Percentiles rank a stretch among this genome's conserved stretches.
Evolutionary conservation across 2,888 invertebrate species (phyloP).

Genomic region (Griposia aprilina): DNA sequence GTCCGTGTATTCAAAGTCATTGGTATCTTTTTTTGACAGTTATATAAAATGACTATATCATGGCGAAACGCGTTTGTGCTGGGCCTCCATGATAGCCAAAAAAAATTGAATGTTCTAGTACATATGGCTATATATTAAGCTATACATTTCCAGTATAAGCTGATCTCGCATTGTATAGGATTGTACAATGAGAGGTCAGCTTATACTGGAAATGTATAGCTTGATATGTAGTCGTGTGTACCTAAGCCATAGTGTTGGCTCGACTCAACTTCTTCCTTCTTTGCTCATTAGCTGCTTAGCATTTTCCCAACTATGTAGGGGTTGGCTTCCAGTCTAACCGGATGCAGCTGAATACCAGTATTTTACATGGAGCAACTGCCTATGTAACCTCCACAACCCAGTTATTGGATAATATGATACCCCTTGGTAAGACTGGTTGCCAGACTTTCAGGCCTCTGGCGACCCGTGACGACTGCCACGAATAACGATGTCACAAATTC

Average conservation of each 20-base stretch:
- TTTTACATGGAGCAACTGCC: neutral
- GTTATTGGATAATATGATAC: neutral
- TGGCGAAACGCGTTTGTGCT: neutral
- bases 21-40: neutral
- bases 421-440: neutral
- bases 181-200: too few relatives aligned
- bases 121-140: too few relatives aligned
- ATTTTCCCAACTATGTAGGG: neutral
- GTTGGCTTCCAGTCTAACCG: neutral
- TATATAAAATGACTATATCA: neutral
- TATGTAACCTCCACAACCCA: neutral
- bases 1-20: neutral
- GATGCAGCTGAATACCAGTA: neutral
- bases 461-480: neutral
- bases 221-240: too few relatives aligned
- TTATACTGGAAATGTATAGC: too few relatives aligned
- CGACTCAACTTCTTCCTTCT: too few relatives aligned
- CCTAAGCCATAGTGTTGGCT: too few relatives aligned
- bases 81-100: neutral
- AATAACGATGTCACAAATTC: too few relatives aligned
- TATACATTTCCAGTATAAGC: too few relatives aligned
- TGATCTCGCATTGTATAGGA: too few relatives aligned
- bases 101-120: too few relatives aligned
- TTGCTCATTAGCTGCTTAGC: neutral
- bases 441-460: neutral